These are phyloP conservation scores for Leptinotarsa juncta DNA, from an alignment of 2,888 invertebrate species.

Conservation along the genomic window DNA sequence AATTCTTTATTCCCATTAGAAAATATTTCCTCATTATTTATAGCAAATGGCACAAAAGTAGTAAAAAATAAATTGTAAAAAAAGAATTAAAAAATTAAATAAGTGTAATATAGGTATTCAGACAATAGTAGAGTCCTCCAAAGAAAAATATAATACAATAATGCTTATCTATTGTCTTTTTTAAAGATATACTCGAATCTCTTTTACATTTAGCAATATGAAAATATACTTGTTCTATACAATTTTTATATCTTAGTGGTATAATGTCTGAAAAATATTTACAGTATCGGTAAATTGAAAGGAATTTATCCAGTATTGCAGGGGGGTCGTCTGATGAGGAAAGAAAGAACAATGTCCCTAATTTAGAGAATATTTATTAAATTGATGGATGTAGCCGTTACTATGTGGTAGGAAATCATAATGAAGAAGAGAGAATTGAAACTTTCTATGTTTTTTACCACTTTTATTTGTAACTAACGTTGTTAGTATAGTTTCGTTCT, in stretches of 20 bases:
- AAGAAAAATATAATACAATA: constrained; percentile 48
- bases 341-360: neutral
- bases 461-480: too few relatives aligned
- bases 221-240: constrained; percentile 52
- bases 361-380: too few relatives aligned
- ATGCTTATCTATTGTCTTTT: constrained; percentile 57
- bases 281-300: constrained; percentile 29
- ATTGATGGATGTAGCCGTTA: too few relatives aligned
- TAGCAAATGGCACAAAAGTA: constrained; percentile 56
- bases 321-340: neutral
- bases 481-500: too few relatives aligned
- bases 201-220: constrained; percentile 42
- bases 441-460: too few relatives aligned
- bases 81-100: constrained; percentile 43
- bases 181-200: constrained; percentile 39
- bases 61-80: constrained; percentile 49
- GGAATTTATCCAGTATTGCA: neutral
- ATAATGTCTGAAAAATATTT: constrained; percentile 39
- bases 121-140: constrained; percentile 49
- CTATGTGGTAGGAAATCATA: too few relatives aligned
- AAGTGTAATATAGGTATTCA: constrained; percentile 52
- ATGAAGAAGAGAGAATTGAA: too few relatives aligned
- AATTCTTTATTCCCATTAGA: constrained; percentile 4
- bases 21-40: constrained; percentile 32
- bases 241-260: constrained; percentile 50